Percentiles rank a stretch among this genome's conserved stretches.
phyloP scores from a whole-genome alignment of 1,140 invertebrate genomes.

The Drosophila seguyi region DNA sequence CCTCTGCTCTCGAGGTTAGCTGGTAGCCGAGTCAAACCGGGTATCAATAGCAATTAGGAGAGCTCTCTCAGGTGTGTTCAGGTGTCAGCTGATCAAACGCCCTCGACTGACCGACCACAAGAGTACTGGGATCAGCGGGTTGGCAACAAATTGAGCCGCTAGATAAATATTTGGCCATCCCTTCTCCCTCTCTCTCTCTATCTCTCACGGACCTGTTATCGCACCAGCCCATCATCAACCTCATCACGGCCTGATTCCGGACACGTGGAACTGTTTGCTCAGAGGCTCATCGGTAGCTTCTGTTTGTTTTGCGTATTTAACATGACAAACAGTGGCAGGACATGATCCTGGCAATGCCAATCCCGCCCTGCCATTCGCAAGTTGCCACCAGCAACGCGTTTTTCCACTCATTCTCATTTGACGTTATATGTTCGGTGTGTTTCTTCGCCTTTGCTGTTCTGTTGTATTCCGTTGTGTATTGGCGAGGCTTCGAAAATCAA shows the following conservation, averaged over 20 bases:
- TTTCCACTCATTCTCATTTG: constrained; percentile 47
- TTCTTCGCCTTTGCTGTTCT: constrained; percentile 22
- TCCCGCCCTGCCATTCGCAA: constrained; percentile 19
- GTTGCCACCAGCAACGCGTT: constrained; percentile 39
- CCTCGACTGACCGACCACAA: constrained; percentile 62
- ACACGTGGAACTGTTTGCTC: constrained; percentile 68
- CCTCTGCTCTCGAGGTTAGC: constrained; percentile 11
- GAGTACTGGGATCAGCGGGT: constrained; percentile 24
- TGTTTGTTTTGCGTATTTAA: constrained; percentile 72
- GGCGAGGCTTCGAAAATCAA: constrained; percentile 80
- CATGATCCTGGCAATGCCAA: constrained; percentile 11
- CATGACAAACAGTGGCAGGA: constrained; percentile 37
- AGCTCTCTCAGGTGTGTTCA: constrained; percentile 60
- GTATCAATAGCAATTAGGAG: constrained; percentile 48
- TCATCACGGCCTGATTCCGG: constrained; percentile 27
- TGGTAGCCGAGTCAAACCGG: constrained; percentile 37
- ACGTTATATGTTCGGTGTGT: constrained; percentile 18
- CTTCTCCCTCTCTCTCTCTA: neutral
- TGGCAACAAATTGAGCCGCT: constrained; percentile 53
- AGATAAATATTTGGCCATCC: constrained; percentile 43
- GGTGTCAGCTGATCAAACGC: constrained; percentile 74
- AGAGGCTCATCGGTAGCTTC: constrained; percentile 39
- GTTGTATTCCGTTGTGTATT: constrained; percentile 56
- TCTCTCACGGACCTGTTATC: constrained; percentile 59
- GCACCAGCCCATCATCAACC: constrained; percentile 48